Conservation (phyloP, 1,140 invertebrate genomes). For the Adelges cooleyi region DNA sequence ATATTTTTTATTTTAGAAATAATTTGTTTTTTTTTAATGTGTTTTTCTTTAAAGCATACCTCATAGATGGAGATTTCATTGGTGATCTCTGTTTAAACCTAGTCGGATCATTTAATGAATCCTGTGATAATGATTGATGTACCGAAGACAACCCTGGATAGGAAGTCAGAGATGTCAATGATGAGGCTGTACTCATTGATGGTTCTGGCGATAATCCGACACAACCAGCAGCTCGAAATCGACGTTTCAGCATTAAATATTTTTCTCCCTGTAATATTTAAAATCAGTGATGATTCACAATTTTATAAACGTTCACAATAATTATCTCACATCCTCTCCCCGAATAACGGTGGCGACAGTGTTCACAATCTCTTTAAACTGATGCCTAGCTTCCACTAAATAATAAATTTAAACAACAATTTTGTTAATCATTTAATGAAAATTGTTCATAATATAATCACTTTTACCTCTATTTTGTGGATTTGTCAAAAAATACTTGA, state of each 20-base stretch:
- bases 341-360: constrained; percentile 65
- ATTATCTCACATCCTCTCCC: constrained; percentile 38
- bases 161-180: constrained; percentile 18
- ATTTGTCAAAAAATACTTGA: constrained; percentile 71
- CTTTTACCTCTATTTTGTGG: constrained; percentile 55
- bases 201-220: constrained; percentile 35
- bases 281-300: not conserved
- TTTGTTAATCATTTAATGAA: not conserved
- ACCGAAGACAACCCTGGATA: constrained; percentile 7
- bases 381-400: constrained; percentile 64
- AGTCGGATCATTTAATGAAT: constrained; percentile 2
- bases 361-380: constrained; percentile 86
- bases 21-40: no score
- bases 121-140: constrained; percentile 7
- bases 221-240: constrained; percentile 47
- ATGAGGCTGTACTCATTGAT: constrained; percentile 16
- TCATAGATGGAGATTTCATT: constrained; percentile 31
- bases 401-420: constrained; percentile 32
- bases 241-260: constrained; percentile 68
- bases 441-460: no score
- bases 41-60: constrained; percentile 30
- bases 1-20: no score
- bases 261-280: constrained; percentile 54
- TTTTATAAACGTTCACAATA: not conserved
- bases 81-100: constrained; percentile 15